Evolutionary conservation across 2,888 invertebrate species (phyloP).

Genomic region (Ormyrus rosae): DNA sequence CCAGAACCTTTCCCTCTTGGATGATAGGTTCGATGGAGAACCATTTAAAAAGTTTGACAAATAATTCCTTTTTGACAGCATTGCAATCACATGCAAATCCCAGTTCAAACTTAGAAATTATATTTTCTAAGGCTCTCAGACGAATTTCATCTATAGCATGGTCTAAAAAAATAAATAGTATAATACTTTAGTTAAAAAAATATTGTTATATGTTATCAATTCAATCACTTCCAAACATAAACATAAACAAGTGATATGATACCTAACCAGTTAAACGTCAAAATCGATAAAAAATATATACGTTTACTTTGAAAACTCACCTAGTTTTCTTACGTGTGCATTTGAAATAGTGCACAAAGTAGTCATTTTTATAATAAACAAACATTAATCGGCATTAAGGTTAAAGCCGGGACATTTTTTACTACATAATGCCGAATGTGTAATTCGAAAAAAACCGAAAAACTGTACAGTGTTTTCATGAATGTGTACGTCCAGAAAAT

Average conservation of each 20-base stretch:
- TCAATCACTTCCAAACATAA: background rate
- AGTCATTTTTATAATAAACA: slow-evolving; percentile 61
- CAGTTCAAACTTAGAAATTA: slow-evolving; percentile 80
- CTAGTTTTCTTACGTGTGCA: slow-evolving; percentile 67
- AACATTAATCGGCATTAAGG: slow-evolving; percentile 7
- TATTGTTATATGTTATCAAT: background rate
- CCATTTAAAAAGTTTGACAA: slow-evolving; percentile 81
- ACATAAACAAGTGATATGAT: slow-evolving; percentile 23
- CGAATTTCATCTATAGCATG: slow-evolving; percentile 80
- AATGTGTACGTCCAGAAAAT: slow-evolving; percentile 5
- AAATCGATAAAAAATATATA: slow-evolving; percentile 2
- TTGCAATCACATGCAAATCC: slow-evolving; percentile 81
- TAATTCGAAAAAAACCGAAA: slow-evolving; percentile 10
- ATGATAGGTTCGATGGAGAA: slow-evolving; percentile 78
- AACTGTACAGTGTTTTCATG: background rate
- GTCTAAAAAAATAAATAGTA: slow-evolving; percentile 69
- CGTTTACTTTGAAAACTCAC: slow-evolving; percentile 57
- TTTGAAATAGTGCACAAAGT: slow-evolving; percentile 63
- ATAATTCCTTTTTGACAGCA: slow-evolving; percentile 79
- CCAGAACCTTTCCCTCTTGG: slow-evolving; percentile 79
- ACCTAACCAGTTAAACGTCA: background rate
- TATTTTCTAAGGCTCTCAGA: slow-evolving; percentile 77
- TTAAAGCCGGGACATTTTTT: slow-evolving; percentile 38
- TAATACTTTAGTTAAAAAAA: slow-evolving; percentile 1
- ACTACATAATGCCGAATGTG: background rate